Base-by-base conservation (phyloP, 2,888 invertebrate species). In the Cryptus viduatorius region DNA sequence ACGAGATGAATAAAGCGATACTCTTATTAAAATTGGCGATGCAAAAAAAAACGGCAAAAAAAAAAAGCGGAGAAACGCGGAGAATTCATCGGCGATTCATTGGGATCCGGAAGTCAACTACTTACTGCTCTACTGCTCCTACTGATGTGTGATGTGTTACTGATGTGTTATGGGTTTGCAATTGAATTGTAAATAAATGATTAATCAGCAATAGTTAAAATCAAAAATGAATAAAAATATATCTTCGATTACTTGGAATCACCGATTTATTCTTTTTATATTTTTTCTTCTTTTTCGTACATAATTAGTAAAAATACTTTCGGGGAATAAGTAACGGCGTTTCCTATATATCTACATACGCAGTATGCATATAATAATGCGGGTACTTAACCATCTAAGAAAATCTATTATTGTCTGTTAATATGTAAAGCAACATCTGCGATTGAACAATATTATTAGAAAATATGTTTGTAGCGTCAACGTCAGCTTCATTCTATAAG, bases 301-400 rank as follows among this genome's bases (percentile, higher is more conserved):
- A 81, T 64, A 82, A 65, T 82, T 78, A 44, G 84, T 82, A 84
- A 84, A 84, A 84, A 84, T 79, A 82, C 46, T 16, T 56, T 53
- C 5, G 31, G 59, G 29, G 37, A 37, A 59, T 59, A 61, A 31
- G 59, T 61, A 61, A 61, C 29, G n/a, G 24, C 19, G 56, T 56
- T 56, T 56, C 3, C 56, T 56, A 24, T 10, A 10, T 24, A 53
- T 37, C 37, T 56, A 61, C 7, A 37, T 37, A 10, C 29, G 29
- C 59, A 29, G 29, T 31, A n/a, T 61, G 59, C 4, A 14, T n/a
- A 37, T 7, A 37, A 7, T 37, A 37, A 37, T 37, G 37, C 7
- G 37, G 37, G 37, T 37, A 37, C 37, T 59, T 14, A 31, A 59
- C 37, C 59, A 5, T 14, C 24, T 14, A 59, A 31, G 59, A 24